phyloP scores from a whole-genome alignment of 2,888 invertebrate genomes.

The Himalopsyche tibetana region DNA sequence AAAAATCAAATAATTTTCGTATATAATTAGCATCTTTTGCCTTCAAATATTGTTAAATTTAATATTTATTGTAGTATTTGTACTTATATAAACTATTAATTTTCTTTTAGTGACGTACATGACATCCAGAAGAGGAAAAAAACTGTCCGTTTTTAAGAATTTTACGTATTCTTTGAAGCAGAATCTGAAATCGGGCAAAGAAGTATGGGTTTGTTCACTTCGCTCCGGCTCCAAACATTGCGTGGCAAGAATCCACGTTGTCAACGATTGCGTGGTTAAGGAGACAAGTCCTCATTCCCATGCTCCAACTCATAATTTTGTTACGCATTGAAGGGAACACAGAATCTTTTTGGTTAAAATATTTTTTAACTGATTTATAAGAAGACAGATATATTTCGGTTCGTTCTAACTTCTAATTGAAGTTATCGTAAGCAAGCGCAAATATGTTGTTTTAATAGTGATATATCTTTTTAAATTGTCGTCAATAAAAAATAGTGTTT shows the following conservation, averaged over 20 bases:
- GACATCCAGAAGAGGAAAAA: slow-evolving; percentile 29
- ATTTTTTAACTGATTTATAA: too few relatives aligned
- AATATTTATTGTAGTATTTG: too few relatives aligned
- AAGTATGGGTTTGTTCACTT: slow-evolving; percentile 35
- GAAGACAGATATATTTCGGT: too few relatives aligned
- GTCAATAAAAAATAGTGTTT: too few relatives aligned
- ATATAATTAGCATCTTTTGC: too few relatives aligned
- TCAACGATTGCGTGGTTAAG: background rate
- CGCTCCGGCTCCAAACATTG: slow-evolving; percentile 22
- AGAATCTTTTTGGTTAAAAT: background rate
- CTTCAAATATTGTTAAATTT: too few relatives aligned
- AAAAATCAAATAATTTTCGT: too few relatives aligned
- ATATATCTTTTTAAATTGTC: too few relatives aligned
- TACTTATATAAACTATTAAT: background rate
- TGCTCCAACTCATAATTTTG: background rate
- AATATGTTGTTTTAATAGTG: too few relatives aligned
- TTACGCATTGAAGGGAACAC: background rate
- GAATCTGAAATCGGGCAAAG: background rate
- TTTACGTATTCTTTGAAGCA: slow-evolving; percentile 48
- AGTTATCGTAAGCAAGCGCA: too few relatives aligned
- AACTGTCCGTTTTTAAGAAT: slow-evolving; percentile 5
- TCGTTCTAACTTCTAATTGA: too few relatives aligned
- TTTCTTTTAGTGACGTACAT: slow-evolving; percentile 52
- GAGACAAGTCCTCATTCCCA: background rate
- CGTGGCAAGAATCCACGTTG: background rate